Evolutionary conservation across 2,888 invertebrate species (phyloP).

Genomic region (Eristalis pertinax): DNA sequence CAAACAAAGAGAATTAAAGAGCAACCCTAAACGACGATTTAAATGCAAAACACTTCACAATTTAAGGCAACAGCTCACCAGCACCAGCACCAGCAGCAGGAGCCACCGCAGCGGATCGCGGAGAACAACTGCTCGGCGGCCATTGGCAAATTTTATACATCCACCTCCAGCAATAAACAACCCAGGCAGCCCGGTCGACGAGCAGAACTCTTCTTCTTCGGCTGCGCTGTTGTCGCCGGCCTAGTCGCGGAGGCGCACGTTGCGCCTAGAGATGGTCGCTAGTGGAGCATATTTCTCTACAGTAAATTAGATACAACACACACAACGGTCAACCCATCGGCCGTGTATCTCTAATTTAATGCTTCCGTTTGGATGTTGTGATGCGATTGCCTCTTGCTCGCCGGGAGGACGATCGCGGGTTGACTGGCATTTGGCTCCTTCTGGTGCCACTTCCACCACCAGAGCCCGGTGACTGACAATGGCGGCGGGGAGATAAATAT

Average conservation of each 20-base stretch:
- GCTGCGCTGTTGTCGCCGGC: background rate
- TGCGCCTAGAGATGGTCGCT: background rate
- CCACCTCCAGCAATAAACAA: conserved; percentile 63
- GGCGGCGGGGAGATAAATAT: conserved; percentile 59
- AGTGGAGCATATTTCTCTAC: conserved; percentile 46
- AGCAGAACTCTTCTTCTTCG: conserved; percentile 23
- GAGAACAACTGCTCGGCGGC: conserved; percentile 44
- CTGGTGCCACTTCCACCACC: background rate
- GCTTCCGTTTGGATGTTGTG: conserved; percentile 67
- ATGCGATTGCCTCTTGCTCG: background rate
- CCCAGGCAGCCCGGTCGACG: conserved; percentile 32
- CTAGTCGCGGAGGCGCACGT: background rate
- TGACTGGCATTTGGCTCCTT: background rate
- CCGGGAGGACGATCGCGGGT: background rate
- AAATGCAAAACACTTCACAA: conserved; percentile 72
- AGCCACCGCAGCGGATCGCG: background rate
- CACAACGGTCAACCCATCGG: conserved; percentile 68
- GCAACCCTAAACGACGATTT: conserved; percentile 71
- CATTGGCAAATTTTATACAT: conserved; percentile 71
- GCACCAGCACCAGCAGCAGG: background rate
- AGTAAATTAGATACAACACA: conserved; percentile 70
- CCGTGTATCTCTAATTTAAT: conserved; percentile 70
- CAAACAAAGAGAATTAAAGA: conserved; percentile 67
- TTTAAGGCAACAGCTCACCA: conserved; percentile 55
- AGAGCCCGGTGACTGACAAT: conserved; percentile 50